Evolutionary conservation across 2,888 invertebrate genomes (phyloP), one percentile per base, ranked within the genome.

Genomic region (Sympetrum striolatum): DNA sequence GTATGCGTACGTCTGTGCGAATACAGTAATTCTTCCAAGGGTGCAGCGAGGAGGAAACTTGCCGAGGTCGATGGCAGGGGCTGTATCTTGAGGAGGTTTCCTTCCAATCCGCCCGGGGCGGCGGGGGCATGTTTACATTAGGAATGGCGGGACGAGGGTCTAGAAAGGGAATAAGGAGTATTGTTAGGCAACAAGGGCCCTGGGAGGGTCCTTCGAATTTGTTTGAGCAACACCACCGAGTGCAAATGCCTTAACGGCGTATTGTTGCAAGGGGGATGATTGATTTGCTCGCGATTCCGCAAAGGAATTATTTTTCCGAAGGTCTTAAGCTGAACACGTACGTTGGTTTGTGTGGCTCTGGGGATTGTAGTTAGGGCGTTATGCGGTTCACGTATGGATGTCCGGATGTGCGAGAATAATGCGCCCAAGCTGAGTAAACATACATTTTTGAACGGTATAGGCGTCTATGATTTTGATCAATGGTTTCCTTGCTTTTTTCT

Each of bases 131-230:
- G 35, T 86, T 86, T 86, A 37, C 58, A 60, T 37, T 60, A 60
- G n/a, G 35, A 60, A 35, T 35, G n/a, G 18, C 25, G 58, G 35
- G 58, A 82, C 82, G 35, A 86, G 86, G 86, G 86, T 60, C 37
- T 22, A 37, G 60, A 60, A 86, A 86, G 86, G 86, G 86, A 86
- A 86, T 60, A 60, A 64, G 31, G 37, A 60, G 60, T 35, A 86
- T 86, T 86, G 86, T 86, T n/a, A 64, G 86, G 58, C 86, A 86
- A 86, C 86, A 86, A 22, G 18, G 82, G 53, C 22, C 35, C 31
- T 5, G 15, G 35, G 35, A 31, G 82, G 82, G 53, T 22, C 35
- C 58, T 31, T 73, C 14, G 25, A 14, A 58, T 25, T 18, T 53
- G 82, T 35, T 53, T 82, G 80, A 80, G 37, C 44, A 44, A 44